phyloP scores from a whole-genome alignment of 2,113 vertebrate species.

The Stegastes partitus region DNA sequence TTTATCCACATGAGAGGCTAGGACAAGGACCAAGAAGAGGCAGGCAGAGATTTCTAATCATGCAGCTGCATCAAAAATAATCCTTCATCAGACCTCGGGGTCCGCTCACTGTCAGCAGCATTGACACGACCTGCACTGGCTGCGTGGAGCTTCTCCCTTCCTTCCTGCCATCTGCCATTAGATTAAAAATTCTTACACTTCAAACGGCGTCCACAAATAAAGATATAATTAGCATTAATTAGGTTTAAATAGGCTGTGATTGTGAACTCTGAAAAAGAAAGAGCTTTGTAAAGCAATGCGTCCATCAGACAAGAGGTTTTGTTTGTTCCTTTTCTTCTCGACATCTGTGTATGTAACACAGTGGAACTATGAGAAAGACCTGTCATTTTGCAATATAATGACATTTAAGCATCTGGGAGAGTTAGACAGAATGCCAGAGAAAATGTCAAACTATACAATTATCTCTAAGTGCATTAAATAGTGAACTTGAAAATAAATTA shows the following conservation, averaged over 20 bases:
- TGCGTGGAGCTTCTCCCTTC: conserved; percentile 1
- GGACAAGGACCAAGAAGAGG: conserved; percentile 19
- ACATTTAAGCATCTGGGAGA: neutral
- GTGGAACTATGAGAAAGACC: conserved; percentile 10
- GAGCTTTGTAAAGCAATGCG: neutral
- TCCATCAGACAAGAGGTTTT: neutral
- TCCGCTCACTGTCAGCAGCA: conserved; percentile 18
- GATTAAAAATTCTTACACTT: conserved; percentile 7
- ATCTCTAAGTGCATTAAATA: neutral
- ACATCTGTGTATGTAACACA: neutral
- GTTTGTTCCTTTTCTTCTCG: neutral
- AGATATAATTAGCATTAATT: neutral
- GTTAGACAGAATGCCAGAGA: neutral
- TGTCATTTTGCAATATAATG: conserved; percentile 8
- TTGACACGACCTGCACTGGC: conserved; percentile 1
- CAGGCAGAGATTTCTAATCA: conserved; percentile 45
- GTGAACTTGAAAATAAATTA: neutral
- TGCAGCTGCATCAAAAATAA: conserved; percentile 53
- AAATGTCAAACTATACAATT: neutral
- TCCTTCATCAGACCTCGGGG: conserved; percentile 31
- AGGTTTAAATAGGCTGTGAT: no score
- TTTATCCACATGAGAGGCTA: conserved; percentile 62
- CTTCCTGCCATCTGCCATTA: neutral
- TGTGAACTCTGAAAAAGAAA: neutral
- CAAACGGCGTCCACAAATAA: neutral